Percentiles rank a stretch among this genome's conserved stretches.
Conservation (phyloP, 2,797 vertebrate genomes). For the Phoebastria nigripes region DNA sequence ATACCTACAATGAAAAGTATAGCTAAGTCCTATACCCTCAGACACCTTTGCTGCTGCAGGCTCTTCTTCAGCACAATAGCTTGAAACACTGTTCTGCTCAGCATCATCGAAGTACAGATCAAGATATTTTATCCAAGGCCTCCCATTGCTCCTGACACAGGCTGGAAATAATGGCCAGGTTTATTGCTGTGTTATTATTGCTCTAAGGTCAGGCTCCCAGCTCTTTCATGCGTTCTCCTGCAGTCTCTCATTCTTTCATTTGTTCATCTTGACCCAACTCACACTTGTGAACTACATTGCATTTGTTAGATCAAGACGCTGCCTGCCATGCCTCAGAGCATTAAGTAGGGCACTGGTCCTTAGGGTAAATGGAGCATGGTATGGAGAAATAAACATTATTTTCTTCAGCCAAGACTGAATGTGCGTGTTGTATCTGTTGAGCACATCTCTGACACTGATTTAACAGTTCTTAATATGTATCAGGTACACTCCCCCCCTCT, state of each 20-base stretch:
- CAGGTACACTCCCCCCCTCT: background rate
- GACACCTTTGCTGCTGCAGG: background rate
- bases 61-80: background rate
- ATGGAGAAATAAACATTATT: background rate
- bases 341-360: slow-evolving; percentile 27
- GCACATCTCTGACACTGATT: background rate
- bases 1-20: background rate
- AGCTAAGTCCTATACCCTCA: background rate
- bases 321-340: background rate
- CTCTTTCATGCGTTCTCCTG: background rate
- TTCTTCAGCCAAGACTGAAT: background rate
- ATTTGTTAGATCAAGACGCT: slow-evolving; percentile 33
- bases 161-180: slow-evolving; percentile 30
- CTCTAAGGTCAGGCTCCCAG: background rate
- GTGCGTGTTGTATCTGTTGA: background rate
- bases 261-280: slow-evolving; percentile 37
- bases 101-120: background rate
- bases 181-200: slow-evolving; percentile 43
- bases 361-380: slow-evolving; percentile 15
- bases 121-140: background rate
- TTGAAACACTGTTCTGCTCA: background rate
- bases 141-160: slow-evolving; percentile 3
- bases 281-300: background rate
- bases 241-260: slow-evolving; percentile 7
- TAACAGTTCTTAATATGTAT: background rate